phyloP scores from a whole-genome alignment of 64 coral and sea anemone genomes.

The Pocillopora verrucosa region DNA sequence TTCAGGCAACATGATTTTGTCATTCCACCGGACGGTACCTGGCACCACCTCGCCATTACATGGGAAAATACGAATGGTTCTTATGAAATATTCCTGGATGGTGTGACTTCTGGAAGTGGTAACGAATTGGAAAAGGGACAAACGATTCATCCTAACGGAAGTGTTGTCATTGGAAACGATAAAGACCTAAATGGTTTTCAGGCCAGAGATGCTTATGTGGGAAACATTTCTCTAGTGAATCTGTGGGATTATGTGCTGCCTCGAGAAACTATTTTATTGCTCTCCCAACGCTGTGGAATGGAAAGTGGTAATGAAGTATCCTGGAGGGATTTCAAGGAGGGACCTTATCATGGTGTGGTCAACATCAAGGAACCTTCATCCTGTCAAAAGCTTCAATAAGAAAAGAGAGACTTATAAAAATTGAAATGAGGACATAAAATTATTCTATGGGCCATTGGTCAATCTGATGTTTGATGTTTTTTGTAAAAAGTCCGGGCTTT shows the following conservation, averaged over 20 bases:
- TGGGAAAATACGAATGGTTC: conserved; percentile 54
- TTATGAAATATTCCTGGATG: conserved; percentile 54
- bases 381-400: background rate
- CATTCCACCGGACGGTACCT: conserved; percentile 33
- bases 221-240: conserved; percentile 65
- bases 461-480: too few species aligned
- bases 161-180: conserved; percentile 54
- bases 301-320: conserved; percentile 50
- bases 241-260: conserved; percentile 63
- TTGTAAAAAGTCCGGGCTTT: too few species aligned
- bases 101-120: background rate
- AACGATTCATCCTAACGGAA: conserved; percentile 21
- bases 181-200: conserved; percentile 30
- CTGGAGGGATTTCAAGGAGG: conserved; percentile 45
- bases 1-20: background rate
- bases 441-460: too few species aligned
- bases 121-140: background rate
- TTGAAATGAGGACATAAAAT: background rate
- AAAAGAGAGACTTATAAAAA: background rate
- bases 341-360: conserved; percentile 22
- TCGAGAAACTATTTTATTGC: conserved; percentile 21
- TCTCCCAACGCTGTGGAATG: conserved; percentile 58
- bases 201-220: conserved; percentile 33
- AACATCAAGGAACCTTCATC: conserved; percentile 28
- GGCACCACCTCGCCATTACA: conserved; percentile 66